phyloP scores from a whole-genome alignment of 1,140 invertebrate species.

The Harlomillsia oculata region DNA sequence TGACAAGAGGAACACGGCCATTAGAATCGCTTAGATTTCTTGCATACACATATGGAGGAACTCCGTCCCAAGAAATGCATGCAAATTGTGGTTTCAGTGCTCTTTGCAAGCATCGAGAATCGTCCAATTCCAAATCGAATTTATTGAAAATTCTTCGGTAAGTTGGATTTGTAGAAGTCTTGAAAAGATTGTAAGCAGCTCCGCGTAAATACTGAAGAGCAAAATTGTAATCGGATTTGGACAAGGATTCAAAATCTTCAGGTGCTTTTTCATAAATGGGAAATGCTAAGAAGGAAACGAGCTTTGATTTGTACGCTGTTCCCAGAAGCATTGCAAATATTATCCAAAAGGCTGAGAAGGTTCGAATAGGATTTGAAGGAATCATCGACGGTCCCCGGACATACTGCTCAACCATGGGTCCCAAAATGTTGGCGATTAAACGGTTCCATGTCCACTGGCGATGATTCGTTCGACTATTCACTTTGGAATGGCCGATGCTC shows the following conservation, averaged over 20 bases:
- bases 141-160: slow-evolving; percentile 13
- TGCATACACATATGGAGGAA: slow-evolving; percentile 9
- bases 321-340: slow-evolving; percentile 18
- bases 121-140: slow-evolving; percentile 18
- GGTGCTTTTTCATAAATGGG: slow-evolving; percentile 1
- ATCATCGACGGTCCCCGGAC: background rate
- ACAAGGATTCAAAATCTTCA: slow-evolving; percentile 14
- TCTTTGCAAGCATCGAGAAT: slow-evolving; percentile 12
- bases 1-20: slow-evolving; percentile 10
- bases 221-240: slow-evolving; percentile 6
- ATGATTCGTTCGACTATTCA: too few species aligned
- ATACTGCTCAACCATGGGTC: slow-evolving; percentile 9
- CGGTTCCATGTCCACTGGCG: background rate
- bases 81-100: slow-evolving; percentile 1
- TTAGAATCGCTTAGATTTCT: slow-evolving; percentile 16
- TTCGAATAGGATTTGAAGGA: background rate
- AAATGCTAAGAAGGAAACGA: slow-evolving; percentile 8
- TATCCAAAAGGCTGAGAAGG: slow-evolving; percentile 5
- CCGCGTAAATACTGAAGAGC: slow-evolving; percentile 8
- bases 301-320: slow-evolving; percentile 16
- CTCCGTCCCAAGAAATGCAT: slow-evolving; percentile 21
- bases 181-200: slow-evolving; percentile 10
- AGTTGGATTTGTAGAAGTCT: slow-evolving; percentile 18
- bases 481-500: background rate
- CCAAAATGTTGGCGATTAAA: background rate